These are phyloP conservation scores for Ciconia boyciana DNA, from an alignment of 2,113 vertebrate species.

Conservation along the genomic window DNA sequence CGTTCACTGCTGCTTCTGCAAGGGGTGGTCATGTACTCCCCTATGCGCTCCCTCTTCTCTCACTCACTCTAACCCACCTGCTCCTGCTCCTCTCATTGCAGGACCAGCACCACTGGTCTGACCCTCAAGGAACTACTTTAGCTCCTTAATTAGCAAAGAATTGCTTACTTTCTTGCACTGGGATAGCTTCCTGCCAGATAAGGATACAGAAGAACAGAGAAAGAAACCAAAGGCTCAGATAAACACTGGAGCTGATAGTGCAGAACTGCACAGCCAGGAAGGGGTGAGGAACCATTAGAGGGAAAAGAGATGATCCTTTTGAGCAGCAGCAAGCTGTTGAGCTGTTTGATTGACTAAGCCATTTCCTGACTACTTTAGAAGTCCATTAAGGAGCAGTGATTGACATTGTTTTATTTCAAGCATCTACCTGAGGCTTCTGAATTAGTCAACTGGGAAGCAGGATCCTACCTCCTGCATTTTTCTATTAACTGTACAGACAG, in stretches of 20 bases:
- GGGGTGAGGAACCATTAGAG: neutral
- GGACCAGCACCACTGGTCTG: neutral
- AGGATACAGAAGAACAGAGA: neutral
- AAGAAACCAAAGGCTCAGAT: neutral
- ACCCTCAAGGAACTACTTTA: neutral
- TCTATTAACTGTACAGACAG: neutral
- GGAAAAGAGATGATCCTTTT: neutral
- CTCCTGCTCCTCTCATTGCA: neutral
- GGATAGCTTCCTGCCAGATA: neutral
- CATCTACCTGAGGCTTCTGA: slow-evolving; percentile 48
- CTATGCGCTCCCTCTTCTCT: accelerated
- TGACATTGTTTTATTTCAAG: slow-evolving; percentile 31
- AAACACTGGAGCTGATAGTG: neutral
- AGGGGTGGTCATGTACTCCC: neutral
- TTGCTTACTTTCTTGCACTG: neutral
- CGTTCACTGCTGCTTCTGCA: neutral
- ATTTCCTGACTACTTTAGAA: slow-evolving; percentile 50
- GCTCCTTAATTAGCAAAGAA: neutral
- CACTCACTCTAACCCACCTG: neutral
- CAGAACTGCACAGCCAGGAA: neutral
- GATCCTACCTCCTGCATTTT: neutral
- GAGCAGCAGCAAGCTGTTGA: slow-evolving; percentile 8
- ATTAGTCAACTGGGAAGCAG: slow-evolving; percentile 26
- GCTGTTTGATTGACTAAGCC: slow-evolving; percentile 16
- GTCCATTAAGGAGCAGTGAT: slow-evolving; percentile 55